Conservation (phyloP, 1,140 invertebrate genomes). For the Penaeus indicus region DNA sequence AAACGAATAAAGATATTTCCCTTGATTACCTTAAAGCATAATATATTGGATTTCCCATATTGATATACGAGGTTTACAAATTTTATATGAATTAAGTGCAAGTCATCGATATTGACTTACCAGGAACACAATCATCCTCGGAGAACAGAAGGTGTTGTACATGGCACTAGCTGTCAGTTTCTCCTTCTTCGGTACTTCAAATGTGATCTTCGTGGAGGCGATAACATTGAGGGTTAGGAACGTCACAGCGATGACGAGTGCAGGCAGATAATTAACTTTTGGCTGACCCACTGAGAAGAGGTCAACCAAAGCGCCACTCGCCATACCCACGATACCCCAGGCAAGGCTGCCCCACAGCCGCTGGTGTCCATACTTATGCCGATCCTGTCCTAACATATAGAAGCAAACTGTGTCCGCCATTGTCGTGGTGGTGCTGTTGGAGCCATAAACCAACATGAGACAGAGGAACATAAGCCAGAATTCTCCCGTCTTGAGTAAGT, state of each 20-base stretch:
- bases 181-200: conserved; percentile 41
- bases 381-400: conserved; percentile 49
- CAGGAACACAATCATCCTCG: conserved; percentile 43
- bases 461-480: conserved; percentile 62
- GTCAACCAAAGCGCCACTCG: conserved; percentile 45
- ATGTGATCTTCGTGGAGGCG: conserved; percentile 13
- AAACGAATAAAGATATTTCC: too few species aligned
- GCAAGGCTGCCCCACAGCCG: conserved; percentile 56
- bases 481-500: conserved; percentile 19
- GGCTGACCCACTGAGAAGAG: conserved; percentile 26
- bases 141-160: conserved; percentile 23
- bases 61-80: too few species aligned
- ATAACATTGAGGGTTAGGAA: conserved; percentile 36
- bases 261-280: conserved; percentile 39
- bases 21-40: too few species aligned
- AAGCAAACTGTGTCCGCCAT: conserved; percentile 63
- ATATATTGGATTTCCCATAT: too few species aligned
- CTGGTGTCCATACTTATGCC: conserved; percentile 52
- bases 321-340: conserved; percentile 50
- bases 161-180: conserved; percentile 46
- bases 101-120: conserved; percentile 1
- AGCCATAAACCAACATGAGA: conserved; percentile 46
- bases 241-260: conserved; percentile 31
- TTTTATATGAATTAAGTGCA: not conserved
- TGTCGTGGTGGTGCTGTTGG: conserved; percentile 47